These are phyloP conservation scores for Sitta europaea DNA, from an alignment of 2,113 vertebrate genomes.

Conservation along the genomic window DNA sequence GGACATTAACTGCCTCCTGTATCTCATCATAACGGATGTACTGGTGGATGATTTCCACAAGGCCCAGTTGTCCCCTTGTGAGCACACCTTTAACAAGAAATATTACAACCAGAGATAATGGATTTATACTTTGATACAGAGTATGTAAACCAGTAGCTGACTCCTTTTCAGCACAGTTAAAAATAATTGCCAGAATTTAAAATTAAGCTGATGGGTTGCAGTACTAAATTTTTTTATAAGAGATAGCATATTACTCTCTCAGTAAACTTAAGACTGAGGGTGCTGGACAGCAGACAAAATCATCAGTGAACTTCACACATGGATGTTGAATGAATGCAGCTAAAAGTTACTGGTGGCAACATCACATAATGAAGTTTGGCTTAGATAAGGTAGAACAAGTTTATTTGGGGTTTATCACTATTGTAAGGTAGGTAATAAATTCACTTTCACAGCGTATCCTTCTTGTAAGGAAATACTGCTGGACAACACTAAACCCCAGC, in stretches of 20 bases:
- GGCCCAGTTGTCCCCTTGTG: constrained; percentile 78
- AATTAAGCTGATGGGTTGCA: not conserved
- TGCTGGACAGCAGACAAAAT: not conserved
- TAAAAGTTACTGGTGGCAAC: not conserved
- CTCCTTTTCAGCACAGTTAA: not conserved
- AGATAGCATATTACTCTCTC: not conserved
- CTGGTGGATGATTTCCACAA: constrained; percentile 83
- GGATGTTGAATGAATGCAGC: fast-evolving
- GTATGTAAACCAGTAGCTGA: not conserved
- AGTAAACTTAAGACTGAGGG: not conserved
- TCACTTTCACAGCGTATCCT: not conserved
- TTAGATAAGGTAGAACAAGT: not conserved
- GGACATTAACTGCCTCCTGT: constrained; percentile 81
- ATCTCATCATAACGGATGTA: constrained; percentile 81
- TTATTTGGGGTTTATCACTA: not conserved
- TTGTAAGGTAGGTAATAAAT: not conserved
- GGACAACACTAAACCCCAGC: not conserved
- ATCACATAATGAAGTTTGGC: not conserved
- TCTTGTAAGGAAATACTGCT: not conserved
- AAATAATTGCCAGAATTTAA: not conserved
- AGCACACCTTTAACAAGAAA: constrained; percentile 78
- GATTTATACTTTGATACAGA: not conserved
- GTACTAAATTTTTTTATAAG: not conserved
- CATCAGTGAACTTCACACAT: not conserved
- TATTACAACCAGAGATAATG: not conserved